Evolutionary conservation across 1,140 invertebrate genomes (phyloP), one percentile per base, ranked within the genome.

Genomic region (Drosophila kurseongensis): DNA sequence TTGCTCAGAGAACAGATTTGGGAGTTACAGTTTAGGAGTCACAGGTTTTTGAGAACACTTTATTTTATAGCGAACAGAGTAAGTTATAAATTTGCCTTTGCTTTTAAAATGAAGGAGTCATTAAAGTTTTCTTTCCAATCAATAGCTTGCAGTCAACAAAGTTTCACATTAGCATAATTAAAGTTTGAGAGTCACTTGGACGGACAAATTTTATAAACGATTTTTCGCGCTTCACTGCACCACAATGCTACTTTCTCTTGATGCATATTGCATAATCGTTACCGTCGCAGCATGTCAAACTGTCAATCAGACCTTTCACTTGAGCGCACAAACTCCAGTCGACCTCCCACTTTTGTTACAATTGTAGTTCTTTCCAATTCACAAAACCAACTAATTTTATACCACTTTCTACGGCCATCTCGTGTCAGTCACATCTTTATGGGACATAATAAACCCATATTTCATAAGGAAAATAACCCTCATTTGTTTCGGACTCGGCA

Each of bases 391-490:
- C 80, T 80, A 89, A 84, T 69, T 80, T 75, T 62, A 78, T 74
- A 63, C 78, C 80, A 68, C 52, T 89, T 89, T 89, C 73, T 23
- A 73, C 62, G 66, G 65, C 78, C 51, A 75, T 71, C 48, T 44
- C 77, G 75, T 52, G 50, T 68, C 83, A 83, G 51, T 81, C 72
- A 45, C 78, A 76, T 67, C 72, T 60, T 80, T 76, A 68, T 72
- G 73, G 60, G 58, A 73, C 68, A 89, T 62, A 88, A 84, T 88
- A 90, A 62, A 75, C 74, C 56, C 68, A 89, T 90, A 84, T 75
- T 89, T 84, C 74, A 68, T 56, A 48, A 40, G 41, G 55, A 50
- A 77, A 84, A 84, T 72, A 89, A 89, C 84, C 84, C 84, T 73
- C 84, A 35, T 32, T 69, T 51, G 38, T 50, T 36, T 36, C 14